These are phyloP conservation scores for Dendrolimus houi DNA, from an alignment of 2,888 invertebrate species.

Conservation along the genomic window DNA sequence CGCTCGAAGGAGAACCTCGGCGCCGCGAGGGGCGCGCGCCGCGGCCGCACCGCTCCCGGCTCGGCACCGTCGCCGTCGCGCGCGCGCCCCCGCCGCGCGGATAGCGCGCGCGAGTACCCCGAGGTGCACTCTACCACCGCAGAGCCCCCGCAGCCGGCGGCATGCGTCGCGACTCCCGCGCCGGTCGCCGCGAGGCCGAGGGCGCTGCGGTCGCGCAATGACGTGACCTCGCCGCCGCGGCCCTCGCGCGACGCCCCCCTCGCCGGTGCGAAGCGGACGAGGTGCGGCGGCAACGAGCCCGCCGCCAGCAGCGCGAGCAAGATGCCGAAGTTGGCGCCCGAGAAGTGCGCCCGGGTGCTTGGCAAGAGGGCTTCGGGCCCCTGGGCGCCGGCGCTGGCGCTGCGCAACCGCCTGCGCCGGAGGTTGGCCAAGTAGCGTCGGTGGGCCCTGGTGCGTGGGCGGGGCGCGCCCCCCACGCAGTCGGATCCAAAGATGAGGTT, in stretches of 20 bases:
- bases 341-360: slow-evolving; percentile 32
- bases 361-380: slow-evolving; percentile 47
- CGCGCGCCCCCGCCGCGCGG: slow-evolving; percentile 28
- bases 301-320: slow-evolving; percentile 21
- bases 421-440: slow-evolving; percentile 53
- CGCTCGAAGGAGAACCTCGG: slow-evolving; percentile 67
- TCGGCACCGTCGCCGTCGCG: slow-evolving; percentile 22
- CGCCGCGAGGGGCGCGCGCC: slow-evolving; percentile 43
- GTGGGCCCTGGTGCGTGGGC: slow-evolving; percentile 11
- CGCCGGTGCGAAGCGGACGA: slow-evolving; percentile 17
- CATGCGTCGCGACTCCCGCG: slow-evolving; percentile 17
- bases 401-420: slow-evolving; percentile 59
- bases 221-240: slow-evolving; percentile 17
- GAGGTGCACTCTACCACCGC: slow-evolving; percentile 49
- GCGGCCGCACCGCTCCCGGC: slow-evolving; percentile 40
- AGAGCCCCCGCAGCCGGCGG: slow-evolving; percentile 15
- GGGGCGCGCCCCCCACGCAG: slow-evolving; percentile 24
- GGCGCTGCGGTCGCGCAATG: slow-evolving; percentile 41
- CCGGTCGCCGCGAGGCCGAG: slow-evolving; percentile 17
- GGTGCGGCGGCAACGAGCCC: slow-evolving; percentile 16
- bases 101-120: slow-evolving; percentile 24
- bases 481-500: slow-evolving; percentile 61
- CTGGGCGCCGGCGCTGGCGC: slow-evolving; percentile 59
- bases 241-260: neutral
- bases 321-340: slow-evolving; percentile 22